A percentile compares a stretch with the other conserved stretches of the same genome.
These are phyloP conservation scores for Hyppa rectilinea DNA, from an alignment of 2,888 invertebrate genomes.

Conservation along the genomic window DNA sequence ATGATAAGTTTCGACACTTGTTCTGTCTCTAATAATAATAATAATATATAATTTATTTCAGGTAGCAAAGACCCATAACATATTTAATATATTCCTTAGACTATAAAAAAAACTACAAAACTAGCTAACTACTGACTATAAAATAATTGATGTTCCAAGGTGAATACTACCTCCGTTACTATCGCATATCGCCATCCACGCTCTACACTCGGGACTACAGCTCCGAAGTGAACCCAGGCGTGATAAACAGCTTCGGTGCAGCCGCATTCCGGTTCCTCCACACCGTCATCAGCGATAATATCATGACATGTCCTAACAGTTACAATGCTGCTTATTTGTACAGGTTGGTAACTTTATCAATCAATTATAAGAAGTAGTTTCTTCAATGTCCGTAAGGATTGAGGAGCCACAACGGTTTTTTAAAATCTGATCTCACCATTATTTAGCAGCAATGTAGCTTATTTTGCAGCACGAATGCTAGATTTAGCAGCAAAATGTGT, in stretches of 20 bases:
- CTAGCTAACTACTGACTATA: no score
- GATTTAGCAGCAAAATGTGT: no score
- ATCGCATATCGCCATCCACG: slow-evolving; percentile 91
- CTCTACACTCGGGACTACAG: slow-evolving; percentile 92
- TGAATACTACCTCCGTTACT: slow-evolving; percentile 90
- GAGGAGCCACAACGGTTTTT: no score
- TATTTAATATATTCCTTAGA: no score
- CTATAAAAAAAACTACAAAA: no score
- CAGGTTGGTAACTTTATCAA: slow-evolving; percentile 73
- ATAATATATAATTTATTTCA: no score
- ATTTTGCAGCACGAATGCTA: no score
- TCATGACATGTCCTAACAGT: slow-evolving; percentile 80
- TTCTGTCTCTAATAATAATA: not conserved
- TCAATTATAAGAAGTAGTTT: not conserved
- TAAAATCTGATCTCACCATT: no score
- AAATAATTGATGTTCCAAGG: slow-evolving; percentile 80
- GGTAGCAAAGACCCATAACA: no score
- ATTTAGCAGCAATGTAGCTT: no score
- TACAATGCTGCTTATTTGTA: slow-evolving; percentile 81
- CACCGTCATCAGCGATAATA: slow-evolving; percentile 90
- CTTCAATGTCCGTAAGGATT: no score
- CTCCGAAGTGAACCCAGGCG: slow-evolving; percentile 91
- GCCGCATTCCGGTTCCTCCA: slow-evolving; percentile 94
- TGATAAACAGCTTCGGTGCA: slow-evolving; percentile 93
- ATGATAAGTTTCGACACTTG: no score